phyloP scores from a whole-genome alignment of 2,113 vertebrate genomes.

The Zapornia atra region DNA sequence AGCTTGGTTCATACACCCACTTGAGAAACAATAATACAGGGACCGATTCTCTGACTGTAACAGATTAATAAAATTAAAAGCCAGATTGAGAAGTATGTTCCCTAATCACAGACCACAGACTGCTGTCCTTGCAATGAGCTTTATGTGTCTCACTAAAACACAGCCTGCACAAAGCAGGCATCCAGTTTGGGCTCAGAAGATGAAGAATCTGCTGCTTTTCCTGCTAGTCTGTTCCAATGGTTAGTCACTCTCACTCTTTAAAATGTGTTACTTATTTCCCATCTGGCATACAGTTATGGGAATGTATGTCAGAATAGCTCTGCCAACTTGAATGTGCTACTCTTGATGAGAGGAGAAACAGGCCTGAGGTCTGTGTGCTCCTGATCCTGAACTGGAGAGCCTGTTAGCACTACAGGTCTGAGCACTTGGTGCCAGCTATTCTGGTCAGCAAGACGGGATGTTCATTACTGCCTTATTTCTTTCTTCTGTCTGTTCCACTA shows the following conservation, averaged over 20 bases:
- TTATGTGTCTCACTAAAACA: constrained; percentile 9
- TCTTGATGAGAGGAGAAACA: constrained; percentile 15
- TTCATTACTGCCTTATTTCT: neutral
- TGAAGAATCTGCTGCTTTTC: neutral
- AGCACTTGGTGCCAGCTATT: neutral
- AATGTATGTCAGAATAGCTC: constrained; percentile 27
- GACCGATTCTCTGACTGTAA: neutral
- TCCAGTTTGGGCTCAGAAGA: constrained; percentile 10
- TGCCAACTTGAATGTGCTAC: neutral
- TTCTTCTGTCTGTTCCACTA: constrained; percentile 10
- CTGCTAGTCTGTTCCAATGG: constrained; percentile 5
- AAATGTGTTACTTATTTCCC: constrained; percentile 53
- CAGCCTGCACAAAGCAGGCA: constrained; percentile 14
- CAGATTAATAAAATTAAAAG: neutral
- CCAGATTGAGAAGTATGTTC: neutral
- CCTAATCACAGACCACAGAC: neutral
- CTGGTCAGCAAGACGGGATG: neutral
- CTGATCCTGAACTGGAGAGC: neutral
- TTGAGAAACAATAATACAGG: neutral
- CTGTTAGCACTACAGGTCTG: neutral
- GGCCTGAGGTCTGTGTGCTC: neutral
- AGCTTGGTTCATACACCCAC: neutral
- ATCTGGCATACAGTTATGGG: constrained; percentile 44
- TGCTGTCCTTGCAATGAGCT: neutral
- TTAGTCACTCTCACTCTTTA: constrained; percentile 56